These are phyloP conservation scores for Antigone vipio DNA, from an alignment of 2,113 vertebrate species.

Conservation along the genomic window DNA sequence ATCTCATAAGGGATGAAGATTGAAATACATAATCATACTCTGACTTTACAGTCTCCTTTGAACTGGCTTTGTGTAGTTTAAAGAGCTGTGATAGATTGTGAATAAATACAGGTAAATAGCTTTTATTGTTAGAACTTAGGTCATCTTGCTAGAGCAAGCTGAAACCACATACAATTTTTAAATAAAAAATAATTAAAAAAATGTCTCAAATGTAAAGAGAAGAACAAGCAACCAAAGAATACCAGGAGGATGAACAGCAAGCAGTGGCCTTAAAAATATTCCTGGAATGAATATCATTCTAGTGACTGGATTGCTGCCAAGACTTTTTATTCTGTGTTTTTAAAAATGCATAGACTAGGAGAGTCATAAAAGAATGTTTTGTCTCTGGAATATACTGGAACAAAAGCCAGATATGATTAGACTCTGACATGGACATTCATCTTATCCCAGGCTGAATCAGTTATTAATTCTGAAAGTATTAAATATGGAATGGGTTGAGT, in stretches of 20 bases:
- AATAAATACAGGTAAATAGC: background rate
- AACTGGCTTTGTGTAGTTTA: background rate
- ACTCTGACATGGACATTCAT: slow-evolving; percentile 62
- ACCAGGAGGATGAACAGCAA: slow-evolving; percentile 41
- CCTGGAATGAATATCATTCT: slow-evolving; percentile 68
- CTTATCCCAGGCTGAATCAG: slow-evolving; percentile 46
- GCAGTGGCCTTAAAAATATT: slow-evolving; percentile 51
- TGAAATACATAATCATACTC: background rate
- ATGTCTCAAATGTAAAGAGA: slow-evolving; percentile 4
- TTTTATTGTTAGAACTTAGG: background rate
- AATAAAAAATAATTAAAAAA: background rate
- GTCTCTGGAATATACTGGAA: slow-evolving; percentile 59
- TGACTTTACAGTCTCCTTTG: background rate
- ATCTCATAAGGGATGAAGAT: background rate
- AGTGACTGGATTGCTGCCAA: slow-evolving; percentile 71
- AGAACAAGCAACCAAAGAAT: slow-evolving; percentile 29
- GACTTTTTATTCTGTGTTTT: slow-evolving; percentile 65
- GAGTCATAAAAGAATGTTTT: slow-evolving; percentile 69
- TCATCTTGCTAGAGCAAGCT: background rate
- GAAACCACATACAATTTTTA: background rate
- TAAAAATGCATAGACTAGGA: slow-evolving; percentile 61
- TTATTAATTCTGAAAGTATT: slow-evolving; percentile 64
- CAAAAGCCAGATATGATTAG: slow-evolving; percentile 61
- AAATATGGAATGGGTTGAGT: slow-evolving; percentile 4
- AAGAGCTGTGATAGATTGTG: background rate